These are phyloP conservation scores for Andrena minutula DNA, from an alignment of 2,888 invertebrate species.

Conservation along the genomic window DNA sequence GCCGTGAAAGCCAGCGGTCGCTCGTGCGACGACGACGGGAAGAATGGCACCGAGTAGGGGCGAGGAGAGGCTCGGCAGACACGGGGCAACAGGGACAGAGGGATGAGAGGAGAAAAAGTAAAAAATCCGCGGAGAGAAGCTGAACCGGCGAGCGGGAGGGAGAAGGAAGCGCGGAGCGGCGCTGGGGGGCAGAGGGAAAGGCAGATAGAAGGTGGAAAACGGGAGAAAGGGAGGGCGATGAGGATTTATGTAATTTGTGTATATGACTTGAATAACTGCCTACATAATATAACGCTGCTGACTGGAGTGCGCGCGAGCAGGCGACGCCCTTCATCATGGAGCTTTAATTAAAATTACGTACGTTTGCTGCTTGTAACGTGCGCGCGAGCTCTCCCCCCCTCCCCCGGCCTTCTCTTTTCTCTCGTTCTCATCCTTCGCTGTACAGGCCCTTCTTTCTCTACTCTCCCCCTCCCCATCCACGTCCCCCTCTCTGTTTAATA, in stretches of 20 bases:
- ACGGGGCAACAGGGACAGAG: conserved; percentile 11
- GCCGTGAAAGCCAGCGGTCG: conserved; percentile 67
- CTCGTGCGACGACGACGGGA: conserved; percentile 46
- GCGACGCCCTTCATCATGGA: conserved; percentile 78
- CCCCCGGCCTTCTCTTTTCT: conserved; percentile 11
- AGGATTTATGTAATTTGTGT: conserved; percentile 82
- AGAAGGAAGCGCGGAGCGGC: conserved; percentile 8
- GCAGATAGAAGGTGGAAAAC: conserved; percentile 45
- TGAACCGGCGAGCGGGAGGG: neutral
- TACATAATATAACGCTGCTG: conserved; percentile 78
- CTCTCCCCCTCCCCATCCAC: conserved; percentile 61
- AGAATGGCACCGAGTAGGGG: conserved; percentile 39
- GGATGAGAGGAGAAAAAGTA: conserved; percentile 3
- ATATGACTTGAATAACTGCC: conserved; percentile 82
- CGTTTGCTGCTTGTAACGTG: conserved; percentile 79
- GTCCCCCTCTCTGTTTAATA: conserved; percentile 77
- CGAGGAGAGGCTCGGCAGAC: neutral
- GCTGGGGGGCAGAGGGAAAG: conserved; percentile 23
- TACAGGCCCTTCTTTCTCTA: conserved; percentile 64
- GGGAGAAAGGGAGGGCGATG: conserved; percentile 64
- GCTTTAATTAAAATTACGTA: conserved; percentile 85
- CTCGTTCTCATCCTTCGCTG: conserved; percentile 57
- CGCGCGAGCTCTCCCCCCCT: conserved; percentile 43
- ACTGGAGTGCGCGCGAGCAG: conserved; percentile 68
- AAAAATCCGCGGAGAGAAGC: conserved; percentile 11